These are phyloP conservation scores for Sclerurus mexicanus DNA, from an alignment of 2,113 vertebrate species.

Conservation along the genomic window DNA sequence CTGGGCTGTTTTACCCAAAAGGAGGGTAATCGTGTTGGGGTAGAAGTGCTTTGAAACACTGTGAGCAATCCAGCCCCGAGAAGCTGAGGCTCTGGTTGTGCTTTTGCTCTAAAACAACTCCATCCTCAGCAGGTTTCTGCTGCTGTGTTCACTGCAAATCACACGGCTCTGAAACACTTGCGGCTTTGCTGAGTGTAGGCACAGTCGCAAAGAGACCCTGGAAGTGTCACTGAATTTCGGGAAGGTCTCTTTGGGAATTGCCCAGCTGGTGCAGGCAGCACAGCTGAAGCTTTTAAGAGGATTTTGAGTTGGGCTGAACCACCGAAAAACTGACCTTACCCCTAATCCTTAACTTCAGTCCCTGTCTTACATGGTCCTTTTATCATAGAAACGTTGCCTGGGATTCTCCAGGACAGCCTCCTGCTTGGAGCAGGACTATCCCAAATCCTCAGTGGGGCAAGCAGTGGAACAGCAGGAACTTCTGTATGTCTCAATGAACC, in stretches of 20 bases:
- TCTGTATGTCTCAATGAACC: background rate
- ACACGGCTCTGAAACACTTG: fast-evolving
- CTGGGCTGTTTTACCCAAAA: background rate
- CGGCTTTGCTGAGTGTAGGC: background rate
- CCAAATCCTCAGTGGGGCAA: background rate
- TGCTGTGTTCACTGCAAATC: background rate
- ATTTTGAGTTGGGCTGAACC: background rate
- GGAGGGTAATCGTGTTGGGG: background rate
- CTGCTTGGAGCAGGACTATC: background rate
- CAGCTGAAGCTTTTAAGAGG: background rate
- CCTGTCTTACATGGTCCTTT: background rate
- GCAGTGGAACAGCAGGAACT: background rate
- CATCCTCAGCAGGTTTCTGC: background rate
- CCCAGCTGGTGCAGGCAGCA: background rate
- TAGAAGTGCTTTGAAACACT: background rate
- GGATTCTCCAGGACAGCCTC: background rate
- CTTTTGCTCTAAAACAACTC: background rate
- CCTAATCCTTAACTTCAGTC: background rate
- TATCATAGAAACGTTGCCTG: background rate
- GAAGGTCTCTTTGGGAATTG: background rate
- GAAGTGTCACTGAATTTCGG: background rate
- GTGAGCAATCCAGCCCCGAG: background rate
- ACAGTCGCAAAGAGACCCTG: background rate
- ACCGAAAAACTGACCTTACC: background rate
- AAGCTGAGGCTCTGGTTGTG: background rate